A percentile compares a stretch with the other conserved stretches of the same genome.
Conservation (phyloP, 2,888 invertebrate species). For the Heteromurus nitidus region DNA sequence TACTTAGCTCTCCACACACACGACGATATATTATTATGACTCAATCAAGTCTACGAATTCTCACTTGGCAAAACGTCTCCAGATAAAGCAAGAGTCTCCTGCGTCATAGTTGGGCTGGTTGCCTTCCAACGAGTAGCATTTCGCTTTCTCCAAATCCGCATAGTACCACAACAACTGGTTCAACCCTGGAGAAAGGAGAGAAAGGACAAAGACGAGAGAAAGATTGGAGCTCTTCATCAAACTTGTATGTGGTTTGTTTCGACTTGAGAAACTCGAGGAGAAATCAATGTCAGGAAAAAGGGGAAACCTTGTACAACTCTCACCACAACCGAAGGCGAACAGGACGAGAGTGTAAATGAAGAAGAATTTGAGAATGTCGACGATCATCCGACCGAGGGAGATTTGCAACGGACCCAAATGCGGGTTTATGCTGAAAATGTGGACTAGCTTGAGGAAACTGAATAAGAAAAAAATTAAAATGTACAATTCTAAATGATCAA, state of each 20-base stretch:
- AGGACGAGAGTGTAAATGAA: slow-evolving; percentile 91
- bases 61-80: slow-evolving; percentile 93
- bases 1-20: too few species aligned
- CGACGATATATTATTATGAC: too few species aligned
- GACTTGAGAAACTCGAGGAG: too few species aligned
- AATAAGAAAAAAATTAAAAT: slow-evolving; percentile 74
- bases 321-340: slow-evolving; percentile 94
- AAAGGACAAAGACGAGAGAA: neutral
- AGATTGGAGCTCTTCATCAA: too few species aligned
- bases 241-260: too few species aligned
- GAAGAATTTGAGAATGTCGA: slow-evolving; percentile 94
- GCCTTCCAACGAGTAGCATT: slow-evolving; percentile 86
- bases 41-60: too few species aligned
- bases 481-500: neutral
- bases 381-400: slow-evolving; percentile 91
- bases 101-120: slow-evolving; percentile 71
- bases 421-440: slow-evolving; percentile 94
- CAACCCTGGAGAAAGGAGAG: slow-evolving; percentile 80
- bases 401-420: slow-evolving; percentile 94
- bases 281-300: too few species aligned
- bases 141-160: slow-evolving; percentile 89
- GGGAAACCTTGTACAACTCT: too few species aligned
- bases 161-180: slow-evolving; percentile 96
- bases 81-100: slow-evolving; percentile 77
- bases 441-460: slow-evolving; percentile 93